Conservation (phyloP, 2,888 invertebrate species). For the Trichopoda pennipes region DNA sequence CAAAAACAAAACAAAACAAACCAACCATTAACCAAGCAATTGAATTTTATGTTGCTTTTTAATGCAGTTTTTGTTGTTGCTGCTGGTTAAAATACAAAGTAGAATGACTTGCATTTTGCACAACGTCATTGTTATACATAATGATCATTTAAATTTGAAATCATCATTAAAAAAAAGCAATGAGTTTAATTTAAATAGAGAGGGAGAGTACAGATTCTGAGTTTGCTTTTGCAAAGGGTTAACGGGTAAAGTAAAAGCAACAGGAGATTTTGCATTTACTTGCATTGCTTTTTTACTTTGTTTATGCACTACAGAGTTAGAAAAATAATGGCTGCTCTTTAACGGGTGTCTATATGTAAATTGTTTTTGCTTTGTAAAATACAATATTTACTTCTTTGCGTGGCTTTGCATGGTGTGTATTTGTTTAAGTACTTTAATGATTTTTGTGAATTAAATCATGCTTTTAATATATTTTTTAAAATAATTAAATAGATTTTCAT, state of each 20-base stretch:
- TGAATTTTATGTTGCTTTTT: slow-evolving; percentile 8
- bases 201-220: slow-evolving; percentile 8
- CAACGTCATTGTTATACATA: slow-evolving; percentile 51
- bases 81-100: slow-evolving; percentile 41
- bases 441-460: not conserved
- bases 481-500: too few relatives aligned
- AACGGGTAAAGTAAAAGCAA: not conserved
- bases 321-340: not conserved
- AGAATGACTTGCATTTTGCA: slow-evolving; percentile 65
- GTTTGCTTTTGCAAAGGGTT: not conserved
- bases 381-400: not conserved
- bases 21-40: slow-evolving; percentile 17
- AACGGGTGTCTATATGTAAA: not conserved
- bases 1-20: slow-evolving; percentile 10
- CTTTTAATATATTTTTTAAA: too few relatives aligned
- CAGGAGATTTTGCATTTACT: not conserved
- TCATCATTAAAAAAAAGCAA: not conserved
- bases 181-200: not conserved
- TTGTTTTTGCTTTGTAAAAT: not conserved
- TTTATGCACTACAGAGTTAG: not conserved
- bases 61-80: slow-evolving; percentile 3
- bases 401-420: not conserved
- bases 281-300: not conserved
- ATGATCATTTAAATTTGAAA: slow-evolving; percentile 27
- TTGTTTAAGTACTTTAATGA: not conserved